Evolutionary conservation across 2,797 vertebrate genomes (phyloP).

Genomic region (Eutrigla gurnardus): DNA sequence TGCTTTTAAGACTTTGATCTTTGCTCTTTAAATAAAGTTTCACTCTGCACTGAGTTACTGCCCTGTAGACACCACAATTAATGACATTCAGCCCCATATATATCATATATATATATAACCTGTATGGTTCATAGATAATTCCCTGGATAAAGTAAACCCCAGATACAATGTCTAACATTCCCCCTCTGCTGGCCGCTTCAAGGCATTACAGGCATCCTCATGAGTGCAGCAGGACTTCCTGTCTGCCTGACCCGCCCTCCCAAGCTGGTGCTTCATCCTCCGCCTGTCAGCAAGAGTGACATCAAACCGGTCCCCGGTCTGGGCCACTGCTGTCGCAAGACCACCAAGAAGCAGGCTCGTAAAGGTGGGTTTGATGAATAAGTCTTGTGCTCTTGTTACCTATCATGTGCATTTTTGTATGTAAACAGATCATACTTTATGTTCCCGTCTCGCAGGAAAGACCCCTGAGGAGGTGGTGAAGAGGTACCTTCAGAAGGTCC

Average conservation of each 20-base stretch:
- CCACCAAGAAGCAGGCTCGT: slow-evolving; percentile 94
- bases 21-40: not conserved
- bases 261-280: slow-evolving; percentile 94
- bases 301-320: slow-evolving; percentile 95
- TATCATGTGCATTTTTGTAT: not conserved
- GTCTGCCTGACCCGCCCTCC: slow-evolving; percentile 96
- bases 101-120: not conserved
- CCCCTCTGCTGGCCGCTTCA: slow-evolving; percentile 53
- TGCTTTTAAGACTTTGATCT: not conserved
- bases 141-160: slow-evolving; percentile 4
- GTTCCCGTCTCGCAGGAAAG: slow-evolving; percentile 84
- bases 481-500: slow-evolving; percentile 95
- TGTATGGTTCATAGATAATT: not conserved
- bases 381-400: not conserved
- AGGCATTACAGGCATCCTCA: slow-evolving; percentile 98
- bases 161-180: slow-evolving; percentile 4
- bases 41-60: not conserved
- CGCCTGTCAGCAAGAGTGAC: slow-evolving; percentile 95
- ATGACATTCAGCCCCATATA: not conserved
- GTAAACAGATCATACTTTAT: not conserved
- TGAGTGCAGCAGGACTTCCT: slow-evolving; percentile 95
- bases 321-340: slow-evolving; percentile 95
- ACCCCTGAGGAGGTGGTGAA: slow-evolving; percentile 96
- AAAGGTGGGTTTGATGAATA: slow-evolving; percentile 84
- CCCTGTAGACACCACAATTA: not conserved